Conservation (phyloP, 2,113 vertebrate genomes). For the Hippocampus barbouri region DNA sequence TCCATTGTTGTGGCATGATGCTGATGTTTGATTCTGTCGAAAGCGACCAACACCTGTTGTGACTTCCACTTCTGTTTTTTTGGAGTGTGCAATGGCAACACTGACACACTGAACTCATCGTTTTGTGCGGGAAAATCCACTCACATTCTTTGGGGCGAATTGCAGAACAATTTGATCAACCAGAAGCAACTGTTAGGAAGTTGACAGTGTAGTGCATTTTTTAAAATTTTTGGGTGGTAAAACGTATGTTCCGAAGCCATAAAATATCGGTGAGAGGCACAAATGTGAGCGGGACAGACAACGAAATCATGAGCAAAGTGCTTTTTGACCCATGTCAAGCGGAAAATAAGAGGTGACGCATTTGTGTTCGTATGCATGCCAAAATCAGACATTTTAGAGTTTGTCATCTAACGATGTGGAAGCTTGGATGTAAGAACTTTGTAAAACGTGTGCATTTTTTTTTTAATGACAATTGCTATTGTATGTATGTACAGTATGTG, state of each 20-base stretch:
- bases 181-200: conserved; percentile 38
- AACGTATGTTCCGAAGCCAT: conserved; percentile 73
- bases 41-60: conserved; percentile 64
- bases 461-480: conserved; percentile 73
- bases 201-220: conserved; percentile 13
- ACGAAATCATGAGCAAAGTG: conserved; percentile 59
- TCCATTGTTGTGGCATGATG: conserved; percentile 72
- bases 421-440: conserved; percentile 70
- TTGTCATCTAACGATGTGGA: conserved; percentile 65
- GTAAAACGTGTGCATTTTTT: conserved; percentile 79
- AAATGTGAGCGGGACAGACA: conserved; percentile 60
- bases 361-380: conserved; percentile 74
- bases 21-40: conserved; percentile 65
- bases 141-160: conserved; percentile 46
- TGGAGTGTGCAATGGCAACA: conserved; percentile 57
- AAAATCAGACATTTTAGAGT: conserved; percentile 68
- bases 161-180: conserved; percentile 29
- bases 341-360: conserved; percentile 51
- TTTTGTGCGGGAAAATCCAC: conserved; percentile 31
- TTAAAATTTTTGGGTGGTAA: conserved; percentile 2
- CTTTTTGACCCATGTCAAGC: conserved; percentile 52
- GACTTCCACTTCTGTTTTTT: conserved; percentile 57
- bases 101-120: conserved; percentile 52
- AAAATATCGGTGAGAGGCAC: conserved; percentile 59
- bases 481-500: conserved; percentile 57